Base-by-base conservation (phyloP, 1,140 invertebrate species). In the Philotrypesis tridentata region DNA sequence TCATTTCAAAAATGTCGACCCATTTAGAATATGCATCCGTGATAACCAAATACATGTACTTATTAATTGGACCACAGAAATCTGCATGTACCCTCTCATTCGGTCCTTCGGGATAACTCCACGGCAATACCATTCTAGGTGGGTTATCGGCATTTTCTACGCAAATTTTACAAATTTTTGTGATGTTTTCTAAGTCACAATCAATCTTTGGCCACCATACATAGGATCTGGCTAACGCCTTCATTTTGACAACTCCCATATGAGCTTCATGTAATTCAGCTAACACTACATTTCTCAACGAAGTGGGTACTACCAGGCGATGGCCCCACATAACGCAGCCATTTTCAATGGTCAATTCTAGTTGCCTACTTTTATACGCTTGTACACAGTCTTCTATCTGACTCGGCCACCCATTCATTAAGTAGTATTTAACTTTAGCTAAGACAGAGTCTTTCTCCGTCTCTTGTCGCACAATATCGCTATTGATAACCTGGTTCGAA, bases 21-120 rank as follows among this genome's bases (percentile, higher is more conserved):
- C 89, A 93, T 82, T 90, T 91, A 0, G 89, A 89, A 79, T 87
- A 89, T 1, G 90, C 80, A 86, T 93, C 92, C 0, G 90, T 86
- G 5, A 92, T 77, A 29, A 93, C 86, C 12, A 92, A 80, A 81
- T 90, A 92, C 80, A 84, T 88, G 72, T 88, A 82, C 0, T 85
- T 85, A 48, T 87, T 65, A 63, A 91, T 89, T 25, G n/a, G n/a
- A n/a, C n/a, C n/a, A n/a, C n/a, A n/a, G n/a, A n/a, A n/a, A n/a
- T n/a, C n/a, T n/a, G n/a, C 23, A 25, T 70, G 67, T n/a, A 70
- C 14, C 14, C 67, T 31, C 6, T 21, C 27, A 7, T 17, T 9
- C 12, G 11, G 31, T 21, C 11, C 31, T 70, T 70, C 67, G 7
- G 67, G 31, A 25, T n/a, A 31, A 21, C 5, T 21, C 67, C 73